phyloP scores from a whole-genome alignment of 2,113 vertebrate species.

The Tautogolabrus adspersus region DNA sequence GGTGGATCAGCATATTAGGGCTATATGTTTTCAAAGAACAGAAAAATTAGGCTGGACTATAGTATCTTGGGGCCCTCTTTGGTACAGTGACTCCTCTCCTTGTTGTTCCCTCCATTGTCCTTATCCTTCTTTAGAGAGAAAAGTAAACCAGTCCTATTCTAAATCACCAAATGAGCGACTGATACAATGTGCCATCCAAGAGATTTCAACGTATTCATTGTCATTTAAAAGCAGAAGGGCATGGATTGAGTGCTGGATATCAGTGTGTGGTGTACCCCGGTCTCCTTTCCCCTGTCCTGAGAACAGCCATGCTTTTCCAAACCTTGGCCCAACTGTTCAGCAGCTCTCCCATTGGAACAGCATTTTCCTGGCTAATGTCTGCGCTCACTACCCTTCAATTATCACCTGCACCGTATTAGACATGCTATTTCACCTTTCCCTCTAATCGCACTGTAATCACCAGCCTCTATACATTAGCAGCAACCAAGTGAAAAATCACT shows the following conservation, averaged over 20 bases:
- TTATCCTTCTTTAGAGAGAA: conserved; percentile 13
- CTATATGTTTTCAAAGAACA: conserved; percentile 16
- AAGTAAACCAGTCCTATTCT: conserved; percentile 39
- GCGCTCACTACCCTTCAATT: conserved; percentile 76
- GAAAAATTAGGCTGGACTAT: no score
- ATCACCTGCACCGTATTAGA: conserved; percentile 77
- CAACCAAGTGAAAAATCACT: conserved; percentile 81
- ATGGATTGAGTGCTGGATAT: conserved; percentile 36
- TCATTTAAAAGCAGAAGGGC: conserved; percentile 47
- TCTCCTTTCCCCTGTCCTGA: conserved; percentile 17
- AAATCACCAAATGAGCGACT: conserved; percentile 32
- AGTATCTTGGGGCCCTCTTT: conserved; percentile 22
- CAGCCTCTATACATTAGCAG: conserved; percentile 81
- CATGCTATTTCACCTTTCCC: conserved; percentile 80
- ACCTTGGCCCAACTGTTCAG: conserved; percentile 48
- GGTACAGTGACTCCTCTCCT: conserved; percentile 26
- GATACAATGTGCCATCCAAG: conserved; percentile 43
- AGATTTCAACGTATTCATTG: conserved; percentile 33
- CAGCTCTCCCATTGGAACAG: conserved; percentile 48
- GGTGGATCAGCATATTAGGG: conserved; percentile 49
- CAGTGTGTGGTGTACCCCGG: conserved; percentile 4
- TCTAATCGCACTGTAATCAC: conserved; percentile 78
- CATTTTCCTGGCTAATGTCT: conserved; percentile 67
- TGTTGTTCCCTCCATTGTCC: conserved; percentile 1
- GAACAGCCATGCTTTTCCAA: conserved; percentile 57